These are phyloP conservation scores for Tipula confusa DNA, from an alignment of 2,888 invertebrate species.

Conservation along the genomic window DNA sequence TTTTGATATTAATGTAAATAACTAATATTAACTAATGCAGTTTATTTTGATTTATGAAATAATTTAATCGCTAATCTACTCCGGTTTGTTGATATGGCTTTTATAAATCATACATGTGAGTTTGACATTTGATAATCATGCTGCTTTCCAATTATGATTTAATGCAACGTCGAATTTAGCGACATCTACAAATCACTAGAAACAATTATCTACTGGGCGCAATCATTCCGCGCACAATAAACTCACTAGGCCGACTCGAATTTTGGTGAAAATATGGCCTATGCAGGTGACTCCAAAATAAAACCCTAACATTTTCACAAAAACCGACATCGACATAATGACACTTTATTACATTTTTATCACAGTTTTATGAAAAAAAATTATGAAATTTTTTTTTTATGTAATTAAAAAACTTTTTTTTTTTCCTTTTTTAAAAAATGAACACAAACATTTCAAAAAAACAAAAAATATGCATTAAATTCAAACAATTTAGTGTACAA, in stretches of 20 bases:
- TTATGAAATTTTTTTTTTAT: background rate
- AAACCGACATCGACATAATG: background rate
- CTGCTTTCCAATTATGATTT: background rate
- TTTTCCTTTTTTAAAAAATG: background rate
- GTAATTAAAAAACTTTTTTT: background rate
- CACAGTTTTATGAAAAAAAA: background rate
- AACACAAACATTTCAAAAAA: constrained; percentile 25
- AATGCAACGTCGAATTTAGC: background rate
- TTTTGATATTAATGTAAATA: constrained; percentile 45
- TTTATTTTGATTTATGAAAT: background rate
- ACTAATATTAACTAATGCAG: no score
- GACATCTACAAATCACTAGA: background rate
- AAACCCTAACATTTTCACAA: background rate
- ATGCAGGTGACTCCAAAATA: background rate
- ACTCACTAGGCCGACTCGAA: no score
- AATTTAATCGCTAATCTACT: background rate
- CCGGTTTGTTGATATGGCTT: no score
- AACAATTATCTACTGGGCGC: background rate
- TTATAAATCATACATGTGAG: background rate
- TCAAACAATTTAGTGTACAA: constrained; percentile 20
- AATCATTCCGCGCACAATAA: no score
- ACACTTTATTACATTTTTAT: background rate
- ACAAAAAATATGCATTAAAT: constrained; percentile 3
- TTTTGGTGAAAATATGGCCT: no score
- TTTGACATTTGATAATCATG: background rate